Evolutionary conservation across 2,113 vertebrate genomes (phyloP), one percentile per base, ranked within the genome.

Genomic region (Sporophila hypoxantha): DNA sequence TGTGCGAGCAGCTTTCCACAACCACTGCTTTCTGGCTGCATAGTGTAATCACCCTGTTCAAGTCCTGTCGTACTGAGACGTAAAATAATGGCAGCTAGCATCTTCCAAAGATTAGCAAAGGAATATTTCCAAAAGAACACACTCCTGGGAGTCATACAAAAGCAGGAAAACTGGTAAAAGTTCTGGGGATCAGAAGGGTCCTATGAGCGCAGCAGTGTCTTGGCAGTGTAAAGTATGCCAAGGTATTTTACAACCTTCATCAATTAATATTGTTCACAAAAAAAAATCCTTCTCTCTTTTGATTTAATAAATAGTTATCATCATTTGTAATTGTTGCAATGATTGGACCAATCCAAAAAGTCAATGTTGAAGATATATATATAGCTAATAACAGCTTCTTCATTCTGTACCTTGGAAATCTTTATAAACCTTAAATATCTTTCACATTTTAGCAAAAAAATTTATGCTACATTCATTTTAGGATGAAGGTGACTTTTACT

Each of bases 401-500:
- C 42, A 89, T 95, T 52, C 52, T 83, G 36, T 68, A 93, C 27
- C 32, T 86, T 52, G 53, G 65, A 90, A 76, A 89, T 90, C 83
- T 95, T 94, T 85, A 95, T 92, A 95, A 96, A 94, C 70, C 80
- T 80, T 83, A 84, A 90, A 62, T 91, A 88, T 76, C 50, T 95
- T 92, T 94, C 85, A 66, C 14, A 46, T 16, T 78, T 74, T 76
- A 85, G 71, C 90, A 64, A 90, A 84, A 90, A 90, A 95, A 93
- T 93, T 93, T 65, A 89, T 10, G 1, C 76, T 90, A 91, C 94
- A 93, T 75, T 32, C 8, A 66, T 89, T 87, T 96, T 89, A 76
- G 83, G 37, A 93, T 56, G 92, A 97, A 96, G 90, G 93, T 97
- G 93, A 96, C 92, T 96, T 96, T 96, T 94, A 78, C 81, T 91